Percentiles rank a stretch among this genome's conserved stretches.
Conservation (phyloP, 1,140 invertebrate genomes). For the Batillaria attramentaria region DNA sequence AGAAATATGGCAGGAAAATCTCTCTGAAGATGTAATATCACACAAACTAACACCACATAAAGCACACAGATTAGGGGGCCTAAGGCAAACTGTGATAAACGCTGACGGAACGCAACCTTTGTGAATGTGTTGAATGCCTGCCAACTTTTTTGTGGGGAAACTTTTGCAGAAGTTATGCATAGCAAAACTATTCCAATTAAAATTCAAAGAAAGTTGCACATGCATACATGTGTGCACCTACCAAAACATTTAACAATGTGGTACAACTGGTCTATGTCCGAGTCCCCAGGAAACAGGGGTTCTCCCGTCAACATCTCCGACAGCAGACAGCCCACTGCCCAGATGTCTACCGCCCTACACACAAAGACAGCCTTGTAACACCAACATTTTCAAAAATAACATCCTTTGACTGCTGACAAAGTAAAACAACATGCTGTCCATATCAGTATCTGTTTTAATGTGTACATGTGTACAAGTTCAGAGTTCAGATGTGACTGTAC, state of each 20-base stretch:
- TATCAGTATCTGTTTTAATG: too few species aligned
- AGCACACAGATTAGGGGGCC: too few species aligned
- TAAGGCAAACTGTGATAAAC: too few species aligned
- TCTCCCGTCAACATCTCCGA: conserved; percentile 71
- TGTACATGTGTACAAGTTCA: background rate
- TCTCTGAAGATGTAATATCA: too few species aligned
- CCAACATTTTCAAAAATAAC: background rate
- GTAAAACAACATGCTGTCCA: background rate
- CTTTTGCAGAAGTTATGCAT: background rate
- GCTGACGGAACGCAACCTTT: too few species aligned
- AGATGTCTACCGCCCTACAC: conserved; percentile 71
- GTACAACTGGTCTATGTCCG: conserved; percentile 72
- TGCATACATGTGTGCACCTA: conserved; percentile 43
- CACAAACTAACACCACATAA: too few species aligned
- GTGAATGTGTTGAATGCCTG: too few species aligned
- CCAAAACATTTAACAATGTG: conserved; percentile 72
- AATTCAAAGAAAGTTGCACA: too few species aligned
- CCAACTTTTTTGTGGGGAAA: too few species aligned
- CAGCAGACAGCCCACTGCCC: conserved; percentile 71
- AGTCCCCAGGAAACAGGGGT: conserved; percentile 72
- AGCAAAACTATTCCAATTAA: background rate
- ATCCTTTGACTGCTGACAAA: background rate
- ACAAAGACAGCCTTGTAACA: background rate
- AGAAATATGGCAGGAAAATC: too few species aligned
- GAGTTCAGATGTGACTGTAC: too few species aligned